Base-by-base conservation (phyloP, 2,113 vertebrate species). In the Malaclemys terrapin region DNA sequence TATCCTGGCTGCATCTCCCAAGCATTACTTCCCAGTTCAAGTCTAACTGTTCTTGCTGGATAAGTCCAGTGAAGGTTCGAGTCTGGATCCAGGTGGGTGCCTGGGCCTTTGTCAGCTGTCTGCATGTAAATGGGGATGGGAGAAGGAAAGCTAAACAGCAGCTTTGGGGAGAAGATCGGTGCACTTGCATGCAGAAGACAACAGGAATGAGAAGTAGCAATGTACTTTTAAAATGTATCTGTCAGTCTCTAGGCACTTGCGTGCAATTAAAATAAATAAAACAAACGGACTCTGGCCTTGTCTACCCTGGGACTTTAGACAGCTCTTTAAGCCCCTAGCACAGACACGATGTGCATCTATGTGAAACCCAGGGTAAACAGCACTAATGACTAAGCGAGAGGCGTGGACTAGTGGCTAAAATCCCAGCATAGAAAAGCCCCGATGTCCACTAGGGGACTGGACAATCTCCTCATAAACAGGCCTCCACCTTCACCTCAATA, bases 1-100 rank as follows among this genome's bases (percentile, higher is more conserved):
- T 81, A 95, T 82, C 53, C 52, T 75, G 91, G 80, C 93, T 95
- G 13, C 80, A 91, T 59, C 91, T 93, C 92, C 89, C 96, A 94
- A 93, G 81, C 83, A 65, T 54, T 89, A 80, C 69, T 42, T 95
- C 96, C 95, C 88, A 24, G 93, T 96, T 93, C 93, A 89, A 94
- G 94, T 82, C 86, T 91, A 80, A 9, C 93, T 91, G 91, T 95
- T 96, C 94, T 91, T 90, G 91, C 93, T 94, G 93, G 78, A 88
- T 96, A 95, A 87, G 62, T 94, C 90, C 95, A 94, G 90, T 93
- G 92, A 89, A 93, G 87, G 89, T 89, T 86, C 0, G 8, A 94
- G 94, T 93, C 93, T 94, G 93, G 94, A 94, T 96, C 93, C 96
- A 97, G 97, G 94, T 96, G 95, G 90, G 93, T 79, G 84, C 92